Percentiles rank a stretch among this genome's conserved stretches.
phyloP scores from a whole-genome alignment of 2,113 vertebrate species.

The Alces alces region DNA sequence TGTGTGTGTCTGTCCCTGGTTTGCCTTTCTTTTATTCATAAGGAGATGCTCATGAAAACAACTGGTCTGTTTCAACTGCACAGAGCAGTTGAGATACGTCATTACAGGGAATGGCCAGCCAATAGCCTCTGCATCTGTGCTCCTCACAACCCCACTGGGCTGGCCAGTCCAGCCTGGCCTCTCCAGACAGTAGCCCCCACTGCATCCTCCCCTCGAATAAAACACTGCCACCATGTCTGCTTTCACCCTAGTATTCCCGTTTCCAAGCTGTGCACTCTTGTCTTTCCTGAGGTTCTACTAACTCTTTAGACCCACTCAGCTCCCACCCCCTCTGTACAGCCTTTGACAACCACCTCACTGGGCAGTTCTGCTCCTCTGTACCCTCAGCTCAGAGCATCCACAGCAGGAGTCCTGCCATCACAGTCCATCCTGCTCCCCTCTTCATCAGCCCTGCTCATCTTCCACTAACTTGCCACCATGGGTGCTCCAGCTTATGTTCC shows the following conservation, averaged over 20 bases:
- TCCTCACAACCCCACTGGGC: fast-evolving
- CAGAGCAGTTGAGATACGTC: not conserved
- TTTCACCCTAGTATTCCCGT: fast-evolving
- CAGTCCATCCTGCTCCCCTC: fast-evolving
- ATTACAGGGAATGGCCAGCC: not conserved
- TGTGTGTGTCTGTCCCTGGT: fast-evolving
- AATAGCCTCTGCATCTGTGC: not conserved
- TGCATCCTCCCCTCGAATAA: not conserved
- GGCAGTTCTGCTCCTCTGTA: not conserved
- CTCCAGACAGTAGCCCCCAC: not conserved
- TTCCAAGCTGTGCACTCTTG: fast-evolving
- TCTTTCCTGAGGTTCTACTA: not conserved
- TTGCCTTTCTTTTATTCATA: not conserved
- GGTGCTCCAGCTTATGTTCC: not conserved
- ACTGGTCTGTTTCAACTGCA: not conserved
- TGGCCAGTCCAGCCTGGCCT: fast-evolving
- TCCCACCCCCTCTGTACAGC: not conserved
- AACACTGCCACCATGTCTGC: fast-evolving
- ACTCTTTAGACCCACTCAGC: not conserved
- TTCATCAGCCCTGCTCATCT: fast-evolving
- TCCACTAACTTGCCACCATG: not conserved
- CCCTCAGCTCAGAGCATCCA: fast-evolving
- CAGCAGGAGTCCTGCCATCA: fast-evolving
- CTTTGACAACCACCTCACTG: fast-evolving
- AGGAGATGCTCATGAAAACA: not conserved